These are phyloP conservation scores for Drosophila teissieri DNA, from an alignment of 1,140 invertebrate genomes.

Conservation along the genomic window DNA sequence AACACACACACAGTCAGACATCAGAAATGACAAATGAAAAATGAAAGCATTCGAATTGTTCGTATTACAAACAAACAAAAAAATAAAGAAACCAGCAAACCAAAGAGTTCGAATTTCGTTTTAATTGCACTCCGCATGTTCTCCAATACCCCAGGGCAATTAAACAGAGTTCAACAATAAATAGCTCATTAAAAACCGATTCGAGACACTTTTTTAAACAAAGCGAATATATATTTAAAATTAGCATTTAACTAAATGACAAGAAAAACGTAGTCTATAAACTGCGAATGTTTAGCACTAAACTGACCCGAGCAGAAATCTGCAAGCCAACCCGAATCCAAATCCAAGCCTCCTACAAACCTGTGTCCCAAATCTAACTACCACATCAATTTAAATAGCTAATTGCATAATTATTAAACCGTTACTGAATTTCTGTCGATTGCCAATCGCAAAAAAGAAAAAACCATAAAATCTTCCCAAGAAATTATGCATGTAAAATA, in stretches of 20 bases:
- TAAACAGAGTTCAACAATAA: slow-evolving; percentile 46
- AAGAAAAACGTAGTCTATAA: slow-evolving; percentile 66
- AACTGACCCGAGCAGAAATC: slow-evolving; percentile 51
- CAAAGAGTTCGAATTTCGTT: slow-evolving; percentile 67
- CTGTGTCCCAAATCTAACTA: slow-evolving; percentile 51
- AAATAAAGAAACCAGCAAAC: slow-evolving; percentile 63
- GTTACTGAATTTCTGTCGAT: slow-evolving; percentile 70
- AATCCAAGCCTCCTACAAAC: slow-evolving; percentile 29
- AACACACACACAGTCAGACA: slow-evolving; percentile 22
- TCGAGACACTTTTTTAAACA: slow-evolving; percentile 67
- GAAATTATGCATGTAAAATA: slow-evolving; percentile 76
- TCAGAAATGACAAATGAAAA: not conserved
- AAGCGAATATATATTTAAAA: slow-evolving; percentile 67
- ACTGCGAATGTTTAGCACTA: slow-evolving; percentile 73
- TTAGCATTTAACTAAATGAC: slow-evolving; percentile 75
- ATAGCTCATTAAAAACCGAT: slow-evolving; percentile 47
- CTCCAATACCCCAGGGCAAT: slow-evolving; percentile 27
- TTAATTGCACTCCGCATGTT: slow-evolving; percentile 66
- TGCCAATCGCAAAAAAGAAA: slow-evolving; percentile 43
- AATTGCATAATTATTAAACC: slow-evolving; percentile 76
- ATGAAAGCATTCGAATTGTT: slow-evolving; percentile 64
- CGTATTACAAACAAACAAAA: slow-evolving; percentile 42
- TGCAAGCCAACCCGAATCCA: slow-evolving; percentile 29
- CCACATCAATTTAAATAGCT: slow-evolving; percentile 80
- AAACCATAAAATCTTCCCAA: slow-evolving; percentile 44